Evolutionary conservation across 2,113 vertebrate genomes (phyloP).

Genomic region (Otis tarda): DNA sequence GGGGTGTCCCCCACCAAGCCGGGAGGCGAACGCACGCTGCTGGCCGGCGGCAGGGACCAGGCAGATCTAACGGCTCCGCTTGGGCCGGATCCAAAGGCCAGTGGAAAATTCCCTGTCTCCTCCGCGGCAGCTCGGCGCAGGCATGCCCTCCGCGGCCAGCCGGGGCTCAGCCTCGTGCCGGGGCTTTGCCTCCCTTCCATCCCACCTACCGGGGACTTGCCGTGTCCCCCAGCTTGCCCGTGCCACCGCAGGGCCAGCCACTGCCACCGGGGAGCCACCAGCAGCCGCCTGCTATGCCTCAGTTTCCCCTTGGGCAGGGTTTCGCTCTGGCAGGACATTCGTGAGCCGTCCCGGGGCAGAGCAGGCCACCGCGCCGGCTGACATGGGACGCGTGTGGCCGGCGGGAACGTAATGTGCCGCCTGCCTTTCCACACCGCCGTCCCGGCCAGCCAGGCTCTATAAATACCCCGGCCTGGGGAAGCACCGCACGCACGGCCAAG

Average conservation of each 20-base stretch:
- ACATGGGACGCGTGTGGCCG: background rate
- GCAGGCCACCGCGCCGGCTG: fast-evolving
- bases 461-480: background rate
- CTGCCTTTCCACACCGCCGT: background rate
- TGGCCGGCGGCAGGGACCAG: background rate
- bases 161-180: fast-evolving
- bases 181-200: background rate
- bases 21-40: fast-evolving
- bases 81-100: slow-evolving; percentile 51
- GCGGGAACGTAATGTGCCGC: background rate
- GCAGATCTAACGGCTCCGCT: slow-evolving; percentile 5
- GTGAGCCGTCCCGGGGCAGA: background rate
- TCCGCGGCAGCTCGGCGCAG: background rate
- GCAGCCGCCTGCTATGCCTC: background rate
- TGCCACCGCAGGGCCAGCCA: background rate
- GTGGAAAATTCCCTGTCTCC: slow-evolving; percentile 55
- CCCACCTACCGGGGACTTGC: background rate
- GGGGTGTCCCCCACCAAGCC: background rate
- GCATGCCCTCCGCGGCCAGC: background rate
- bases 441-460: slow-evolving; percentile 3
- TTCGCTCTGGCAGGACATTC: fast-evolving
- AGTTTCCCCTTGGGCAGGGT: background rate
- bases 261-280: background rate
- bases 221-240: fast-evolving
- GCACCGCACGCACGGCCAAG: background rate